phyloP scores from a whole-genome alignment of 2,113 vertebrate species.

The Cromileptes altivelis region DNA sequence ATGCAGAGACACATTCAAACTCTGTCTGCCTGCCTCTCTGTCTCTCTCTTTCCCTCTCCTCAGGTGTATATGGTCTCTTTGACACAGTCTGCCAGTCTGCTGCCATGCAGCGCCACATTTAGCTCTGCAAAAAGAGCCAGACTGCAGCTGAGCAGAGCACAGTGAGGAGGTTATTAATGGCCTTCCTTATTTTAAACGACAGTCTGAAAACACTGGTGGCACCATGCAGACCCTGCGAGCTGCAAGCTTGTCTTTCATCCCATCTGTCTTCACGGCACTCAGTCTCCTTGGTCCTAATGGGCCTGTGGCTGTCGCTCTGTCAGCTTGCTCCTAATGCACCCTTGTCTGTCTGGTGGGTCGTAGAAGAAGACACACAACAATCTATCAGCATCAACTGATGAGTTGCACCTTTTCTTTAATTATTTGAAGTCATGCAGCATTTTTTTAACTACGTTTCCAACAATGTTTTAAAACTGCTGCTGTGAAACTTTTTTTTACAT shows the following conservation, averaged over 20 bases:
- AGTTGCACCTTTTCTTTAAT: slow-evolving; percentile 35
- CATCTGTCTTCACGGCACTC: slow-evolving; percentile 77
- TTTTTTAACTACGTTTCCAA: neutral
- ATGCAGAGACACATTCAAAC: slow-evolving; percentile 34
- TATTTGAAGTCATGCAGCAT: slow-evolving; percentile 27
- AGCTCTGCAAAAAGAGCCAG: slow-evolving; percentile 69
- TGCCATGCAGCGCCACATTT: slow-evolving; percentile 74
- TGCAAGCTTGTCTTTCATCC: slow-evolving; percentile 78
- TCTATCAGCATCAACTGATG: slow-evolving; percentile 45
- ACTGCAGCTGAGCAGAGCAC: slow-evolving; percentile 74
- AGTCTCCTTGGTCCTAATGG: slow-evolving; percentile 71
- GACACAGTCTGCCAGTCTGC: slow-evolving; percentile 75
- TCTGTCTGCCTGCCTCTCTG: slow-evolving; percentile 14
- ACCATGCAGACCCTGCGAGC: slow-evolving; percentile 71
- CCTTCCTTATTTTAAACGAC: slow-evolving; percentile 82
- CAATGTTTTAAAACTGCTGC: neutral
- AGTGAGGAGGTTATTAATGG: slow-evolving; percentile 83
- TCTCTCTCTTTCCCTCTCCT: slow-evolving; percentile 36
- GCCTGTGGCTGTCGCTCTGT: slow-evolving; percentile 61
- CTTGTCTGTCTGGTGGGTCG: slow-evolving; percentile 55
- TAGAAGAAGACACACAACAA: slow-evolving; percentile 36
- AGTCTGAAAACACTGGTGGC: slow-evolving; percentile 80
- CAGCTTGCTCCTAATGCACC: slow-evolving; percentile 58
- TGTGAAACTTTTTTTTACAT: neutral
- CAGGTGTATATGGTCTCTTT: slow-evolving; percentile 63